Evolutionary conservation across 2,888 invertebrate species (phyloP).

Genomic region (Rhorus exstirpatorius): DNA sequence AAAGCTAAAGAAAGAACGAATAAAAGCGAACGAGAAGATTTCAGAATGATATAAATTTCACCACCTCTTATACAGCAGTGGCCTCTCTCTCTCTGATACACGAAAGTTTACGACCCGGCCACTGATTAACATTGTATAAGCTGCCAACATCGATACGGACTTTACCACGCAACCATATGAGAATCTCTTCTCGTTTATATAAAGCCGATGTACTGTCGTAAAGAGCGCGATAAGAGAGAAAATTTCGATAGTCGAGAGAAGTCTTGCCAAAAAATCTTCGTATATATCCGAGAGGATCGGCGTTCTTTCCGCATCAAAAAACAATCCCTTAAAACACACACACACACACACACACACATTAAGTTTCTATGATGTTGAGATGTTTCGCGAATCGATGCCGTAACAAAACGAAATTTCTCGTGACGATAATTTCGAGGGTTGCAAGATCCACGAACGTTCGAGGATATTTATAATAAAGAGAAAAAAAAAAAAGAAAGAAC

Average conservation of each 20-base stretch:
- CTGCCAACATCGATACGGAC: not conserved
- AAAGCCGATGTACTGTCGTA: not conserved
- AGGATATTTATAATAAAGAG: not conserved
- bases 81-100: too few species aligned
- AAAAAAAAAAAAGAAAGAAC: not conserved
- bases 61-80: not conserved
- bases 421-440: not conserved
- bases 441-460: not conserved
- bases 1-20: too few species aligned
- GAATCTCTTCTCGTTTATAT: not conserved
- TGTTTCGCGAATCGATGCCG: slow-evolving; percentile 6
- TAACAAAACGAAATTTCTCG: slow-evolving; percentile 17
- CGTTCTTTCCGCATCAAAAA: not conserved
- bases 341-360: not conserved
- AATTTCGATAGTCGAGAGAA: not conserved
- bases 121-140: slow-evolving; percentile 34
- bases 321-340: not conserved
- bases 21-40: too few species aligned
- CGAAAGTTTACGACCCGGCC: slow-evolving; percentile 38
- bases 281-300: not conserved
- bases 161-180: not conserved
- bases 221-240: not conserved
- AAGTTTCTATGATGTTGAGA: slow-evolving; percentile 33
- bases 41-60: slow-evolving; percentile 19
- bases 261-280: slow-evolving; percentile 34